Evolutionary conservation across 2,888 invertebrate genomes (phyloP).

Genomic region (Lasioglossum zephyrum): DNA sequence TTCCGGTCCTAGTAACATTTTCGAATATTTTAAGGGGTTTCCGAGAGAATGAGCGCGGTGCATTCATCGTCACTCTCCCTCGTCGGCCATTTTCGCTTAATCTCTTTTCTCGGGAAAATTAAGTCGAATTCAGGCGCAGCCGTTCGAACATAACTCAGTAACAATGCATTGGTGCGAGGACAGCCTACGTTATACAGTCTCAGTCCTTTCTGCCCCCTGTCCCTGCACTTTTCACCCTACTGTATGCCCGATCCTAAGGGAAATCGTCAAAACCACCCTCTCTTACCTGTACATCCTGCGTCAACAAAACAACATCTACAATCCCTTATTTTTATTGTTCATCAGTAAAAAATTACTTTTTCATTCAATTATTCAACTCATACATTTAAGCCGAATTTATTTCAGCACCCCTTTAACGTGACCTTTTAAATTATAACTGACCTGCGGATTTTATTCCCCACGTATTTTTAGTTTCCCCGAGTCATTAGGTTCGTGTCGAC

Average conservation of each 20-base stretch:
- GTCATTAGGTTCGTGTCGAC: background rate
- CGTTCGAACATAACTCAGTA: slow-evolving; percentile 74
- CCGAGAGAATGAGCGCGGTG: slow-evolving; percentile 62
- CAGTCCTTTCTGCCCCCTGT: slow-evolving; percentile 23
- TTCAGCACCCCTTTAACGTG: background rate
- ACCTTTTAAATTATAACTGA: background rate
- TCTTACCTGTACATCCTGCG: slow-evolving; percentile 43
- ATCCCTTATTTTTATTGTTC: background rate
- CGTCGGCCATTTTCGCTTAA: slow-evolving; percentile 73
- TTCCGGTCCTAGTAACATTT: slow-evolving; percentile 63
- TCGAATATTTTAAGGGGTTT: slow-evolving; percentile 75
- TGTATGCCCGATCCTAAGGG: slow-evolving; percentile 19
- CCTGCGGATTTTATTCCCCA: background rate
- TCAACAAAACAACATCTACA: slow-evolving; percentile 20
- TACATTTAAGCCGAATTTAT: background rate
- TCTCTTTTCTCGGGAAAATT: slow-evolving; percentile 77
- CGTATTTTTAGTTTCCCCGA: background rate
- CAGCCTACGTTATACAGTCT: slow-evolving; percentile 36
- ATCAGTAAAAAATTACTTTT: background rate
- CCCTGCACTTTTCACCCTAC: slow-evolving; percentile 1
- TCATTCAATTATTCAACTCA: no score
- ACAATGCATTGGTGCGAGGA: slow-evolving; percentile 72
- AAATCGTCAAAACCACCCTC: slow-evolving; percentile 51
- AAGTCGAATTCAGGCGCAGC: slow-evolving; percentile 75
- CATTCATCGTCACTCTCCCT: slow-evolving; percentile 61